Conservation (phyloP, 2,888 invertebrate species). For the Myopa tessellatipennis region DNA sequence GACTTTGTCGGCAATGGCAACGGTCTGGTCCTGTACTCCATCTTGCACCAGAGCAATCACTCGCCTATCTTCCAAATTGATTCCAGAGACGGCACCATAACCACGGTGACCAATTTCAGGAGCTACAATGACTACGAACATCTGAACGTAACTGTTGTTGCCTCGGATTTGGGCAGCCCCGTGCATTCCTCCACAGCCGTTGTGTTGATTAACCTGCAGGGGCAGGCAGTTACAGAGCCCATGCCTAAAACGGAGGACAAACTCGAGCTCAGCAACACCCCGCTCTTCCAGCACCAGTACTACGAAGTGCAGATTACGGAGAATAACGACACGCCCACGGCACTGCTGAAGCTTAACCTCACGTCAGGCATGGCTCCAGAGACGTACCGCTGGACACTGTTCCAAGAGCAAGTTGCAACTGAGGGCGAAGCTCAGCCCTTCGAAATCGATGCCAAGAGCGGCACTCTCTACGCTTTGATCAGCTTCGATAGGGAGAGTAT, state of each 20-base stretch:
- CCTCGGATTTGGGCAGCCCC: slow-evolving; percentile 87
- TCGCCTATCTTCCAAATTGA: slow-evolving; percentile 81
- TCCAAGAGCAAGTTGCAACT: slow-evolving; percentile 69
- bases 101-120: slow-evolving; percentile 74
- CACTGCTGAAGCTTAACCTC: slow-evolving; percentile 81
- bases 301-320: slow-evolving; percentile 87
- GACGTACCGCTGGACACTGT: slow-evolving; percentile 75
- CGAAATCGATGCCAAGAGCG: slow-evolving; percentile 80
- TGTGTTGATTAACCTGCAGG: slow-evolving; percentile 75
- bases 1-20: slow-evolving; percentile 90
- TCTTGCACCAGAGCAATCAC: slow-evolving; percentile 74
- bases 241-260: slow-evolving; percentile 68
- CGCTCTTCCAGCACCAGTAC: slow-evolving; percentile 75
- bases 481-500: slow-evolving; percentile 81
- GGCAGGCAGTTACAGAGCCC: slow-evolving; percentile 58
- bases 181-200: slow-evolving; percentile 83
- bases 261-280: slow-evolving; percentile 49
- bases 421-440: slow-evolving; percentile 68
- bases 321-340: slow-evolving; percentile 80
- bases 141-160: slow-evolving; percentile 83
- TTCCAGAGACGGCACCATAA: slow-evolving; percentile 85
- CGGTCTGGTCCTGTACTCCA: slow-evolving; percentile 82
- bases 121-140: slow-evolving; percentile 67
- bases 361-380: slow-evolving; percentile 74
- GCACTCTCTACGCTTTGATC: slow-evolving; percentile 78